These are phyloP conservation scores for Pediacus dermestoides DNA, from an alignment of 2,888 invertebrate genomes.

Conservation along the genomic window DNA sequence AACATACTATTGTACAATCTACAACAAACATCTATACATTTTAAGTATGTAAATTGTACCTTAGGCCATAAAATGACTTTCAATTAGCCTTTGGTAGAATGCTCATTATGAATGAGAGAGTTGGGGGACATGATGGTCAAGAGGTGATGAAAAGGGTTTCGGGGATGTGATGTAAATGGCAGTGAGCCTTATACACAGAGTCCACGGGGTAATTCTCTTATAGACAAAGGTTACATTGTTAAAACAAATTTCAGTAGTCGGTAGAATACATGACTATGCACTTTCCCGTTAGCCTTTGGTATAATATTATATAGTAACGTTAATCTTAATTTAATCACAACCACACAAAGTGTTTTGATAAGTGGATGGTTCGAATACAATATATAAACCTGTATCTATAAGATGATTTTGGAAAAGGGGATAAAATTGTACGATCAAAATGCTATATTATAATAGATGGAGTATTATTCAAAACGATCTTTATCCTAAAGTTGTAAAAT, in stretches of 20 bases:
- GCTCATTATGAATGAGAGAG: slow-evolving; percentile 34
- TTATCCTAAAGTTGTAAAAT: slow-evolving; percentile 33
- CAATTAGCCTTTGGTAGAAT: slow-evolving; percentile 30
- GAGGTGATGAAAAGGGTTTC: slow-evolving; percentile 29
- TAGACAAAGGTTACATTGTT: slow-evolving; percentile 21
- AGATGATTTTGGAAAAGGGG: background rate
- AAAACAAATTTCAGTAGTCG: slow-evolving; percentile 7
- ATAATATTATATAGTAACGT: background rate
- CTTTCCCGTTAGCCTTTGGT: too few species aligned
- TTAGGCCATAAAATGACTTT: slow-evolving; percentile 18
- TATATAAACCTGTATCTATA: slow-evolving; percentile 2
- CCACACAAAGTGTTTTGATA: background rate
- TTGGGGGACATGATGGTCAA: slow-evolving; percentile 23
- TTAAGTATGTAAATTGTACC: slow-evolving; percentile 32
- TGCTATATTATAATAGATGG: slow-evolving; percentile 19
- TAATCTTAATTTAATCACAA: slow-evolving; percentile 5
- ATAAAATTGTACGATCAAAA: background rate
- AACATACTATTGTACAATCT: slow-evolving; percentile 41
- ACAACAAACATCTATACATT: slow-evolving; percentile 46
- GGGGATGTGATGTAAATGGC: slow-evolving; percentile 33
- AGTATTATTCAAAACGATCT: slow-evolving; percentile 38
- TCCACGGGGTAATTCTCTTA: slow-evolving; percentile 16
- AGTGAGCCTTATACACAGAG: slow-evolving; percentile 28
- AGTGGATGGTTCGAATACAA: background rate
- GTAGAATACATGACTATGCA: slow-evolving; percentile 5